A percentile compares a stretch with the other conserved stretches of the same genome.
These are phyloP conservation scores for human (Homo sapiens) DNA, from an alignment of 2,113 vertebrate species.

Conservation along the genomic window DNA sequence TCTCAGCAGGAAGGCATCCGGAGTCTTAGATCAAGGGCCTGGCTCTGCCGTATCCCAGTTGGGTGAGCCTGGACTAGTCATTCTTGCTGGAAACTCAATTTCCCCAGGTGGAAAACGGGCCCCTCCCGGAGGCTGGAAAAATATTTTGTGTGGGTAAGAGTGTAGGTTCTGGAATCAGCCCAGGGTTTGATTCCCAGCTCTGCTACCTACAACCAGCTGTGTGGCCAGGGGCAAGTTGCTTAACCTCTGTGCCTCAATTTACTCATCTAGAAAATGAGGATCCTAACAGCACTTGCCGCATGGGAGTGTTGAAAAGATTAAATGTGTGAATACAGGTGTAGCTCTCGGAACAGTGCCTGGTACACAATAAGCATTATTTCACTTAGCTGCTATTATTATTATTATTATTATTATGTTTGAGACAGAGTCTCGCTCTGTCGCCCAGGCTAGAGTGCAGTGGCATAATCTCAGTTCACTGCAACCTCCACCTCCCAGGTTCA, in stretches of 20 bases:
- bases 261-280: neutral
- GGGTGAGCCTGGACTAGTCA: neutral
- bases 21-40: neutral
- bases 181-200: neutral
- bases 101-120: neutral
- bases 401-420: too few relatives aligned
- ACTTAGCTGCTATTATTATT: neutral
- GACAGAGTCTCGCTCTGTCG: too few relatives aligned
- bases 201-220: neutral
- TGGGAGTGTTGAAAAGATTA: neutral
- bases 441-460: too few relatives aligned
- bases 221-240: neutral
- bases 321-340: neutral
- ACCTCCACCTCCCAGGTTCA: too few relatives aligned
- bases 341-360: neutral
- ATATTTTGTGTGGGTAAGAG: neutral
- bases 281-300: too few relatives aligned
- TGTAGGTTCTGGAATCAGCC: neutral
- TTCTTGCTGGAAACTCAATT: neutral
- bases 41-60: neutral
- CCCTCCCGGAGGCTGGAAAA: accelerated
- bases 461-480: too few relatives aligned
- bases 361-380: neutral
- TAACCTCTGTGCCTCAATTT: neutral
- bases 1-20: neutral